Conservation (phyloP, 2,888 invertebrate species). For the Thecophora atra region DNA sequence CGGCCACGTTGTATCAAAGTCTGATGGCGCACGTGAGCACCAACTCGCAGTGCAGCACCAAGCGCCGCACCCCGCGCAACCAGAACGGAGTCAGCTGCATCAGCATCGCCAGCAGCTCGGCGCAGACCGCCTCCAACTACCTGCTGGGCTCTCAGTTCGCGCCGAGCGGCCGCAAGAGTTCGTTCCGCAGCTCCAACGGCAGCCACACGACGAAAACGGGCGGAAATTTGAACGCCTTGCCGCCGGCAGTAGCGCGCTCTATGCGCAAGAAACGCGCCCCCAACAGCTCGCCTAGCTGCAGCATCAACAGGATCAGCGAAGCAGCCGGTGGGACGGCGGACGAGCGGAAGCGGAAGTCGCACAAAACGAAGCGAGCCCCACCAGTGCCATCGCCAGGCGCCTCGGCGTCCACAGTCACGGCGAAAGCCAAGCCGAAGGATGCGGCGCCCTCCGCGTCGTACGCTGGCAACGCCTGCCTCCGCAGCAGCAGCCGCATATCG, state of each 20-base stretch:
- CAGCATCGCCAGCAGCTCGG: slow-evolving; percentile 76
- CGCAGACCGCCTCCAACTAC: slow-evolving; percentile 61
- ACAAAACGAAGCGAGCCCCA: slow-evolving; percentile 70
- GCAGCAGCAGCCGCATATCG: slow-evolving; percentile 34
- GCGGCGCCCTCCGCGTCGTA: not conserved
- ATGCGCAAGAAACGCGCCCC: slow-evolving; percentile 79
- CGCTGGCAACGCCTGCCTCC: slow-evolving; percentile 16
- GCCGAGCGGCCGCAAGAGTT: slow-evolving; percentile 58
- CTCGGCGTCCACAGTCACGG: slow-evolving; percentile 37
- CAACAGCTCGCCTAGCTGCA: slow-evolving; percentile 67
- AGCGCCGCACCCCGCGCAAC: slow-evolving; percentile 72
- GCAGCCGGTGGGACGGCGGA: slow-evolving; percentile 67
- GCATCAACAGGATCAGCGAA: slow-evolving; percentile 70
- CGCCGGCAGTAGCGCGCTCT: slow-evolving; percentile 74
- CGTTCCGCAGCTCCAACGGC: slow-evolving; percentile 57
- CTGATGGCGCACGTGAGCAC: slow-evolving; percentile 83
- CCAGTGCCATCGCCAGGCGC: slow-evolving; percentile 63
- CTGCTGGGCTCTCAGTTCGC: slow-evolving; percentile 54
- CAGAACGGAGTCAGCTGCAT: slow-evolving; percentile 81
- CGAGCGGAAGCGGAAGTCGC: slow-evolving; percentile 70
- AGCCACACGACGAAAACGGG: slow-evolving; percentile 35
- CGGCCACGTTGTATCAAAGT: slow-evolving; percentile 89
- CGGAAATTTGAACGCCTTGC: slow-evolving; percentile 34
- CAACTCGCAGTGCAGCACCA: slow-evolving; percentile 61
- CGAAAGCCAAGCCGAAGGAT: not conserved